Evolutionary conservation across 2,888 invertebrate species (phyloP).

Genomic region (Hypercompe scribonia): DNA sequence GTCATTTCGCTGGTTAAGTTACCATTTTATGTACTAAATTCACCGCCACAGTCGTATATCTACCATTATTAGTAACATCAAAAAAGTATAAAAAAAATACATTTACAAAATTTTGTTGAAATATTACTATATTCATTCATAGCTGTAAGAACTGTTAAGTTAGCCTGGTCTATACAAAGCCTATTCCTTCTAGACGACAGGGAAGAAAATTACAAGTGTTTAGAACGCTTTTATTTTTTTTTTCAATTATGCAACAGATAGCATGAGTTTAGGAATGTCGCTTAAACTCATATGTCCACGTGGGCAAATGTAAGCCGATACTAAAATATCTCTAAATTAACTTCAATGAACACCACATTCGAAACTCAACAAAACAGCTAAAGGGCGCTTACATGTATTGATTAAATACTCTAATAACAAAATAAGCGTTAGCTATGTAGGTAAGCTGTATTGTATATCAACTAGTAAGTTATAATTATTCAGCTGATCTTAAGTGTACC

Average conservation of each 20-base stretch:
- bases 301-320: background rate
- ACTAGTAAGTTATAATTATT: background rate
- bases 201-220: too few species aligned
- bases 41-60: background rate
- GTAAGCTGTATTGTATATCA: background rate
- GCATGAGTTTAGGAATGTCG: background rate
- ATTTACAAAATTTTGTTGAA: background rate
- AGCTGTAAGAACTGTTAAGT: background rate
- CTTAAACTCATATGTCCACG: background rate
- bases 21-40: background rate
- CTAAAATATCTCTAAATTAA: background rate
- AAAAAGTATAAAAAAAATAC: background rate
- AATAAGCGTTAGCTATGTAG: background rate
- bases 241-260: background rate
- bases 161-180: background rate
- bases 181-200: too few species aligned
- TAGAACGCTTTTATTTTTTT: too few species aligned
- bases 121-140: background rate
- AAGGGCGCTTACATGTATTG: background rate
- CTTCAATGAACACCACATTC: background rate
- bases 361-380: background rate
- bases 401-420: conserved; percentile 4
- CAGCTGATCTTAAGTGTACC: background rate
- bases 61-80: background rate
- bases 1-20: background rate